Evolutionary conservation across 2,113 vertebrate genomes (phyloP), one percentile per base, ranked within the genome.

Genomic region (Halichoeres trimaculatus): DNA sequence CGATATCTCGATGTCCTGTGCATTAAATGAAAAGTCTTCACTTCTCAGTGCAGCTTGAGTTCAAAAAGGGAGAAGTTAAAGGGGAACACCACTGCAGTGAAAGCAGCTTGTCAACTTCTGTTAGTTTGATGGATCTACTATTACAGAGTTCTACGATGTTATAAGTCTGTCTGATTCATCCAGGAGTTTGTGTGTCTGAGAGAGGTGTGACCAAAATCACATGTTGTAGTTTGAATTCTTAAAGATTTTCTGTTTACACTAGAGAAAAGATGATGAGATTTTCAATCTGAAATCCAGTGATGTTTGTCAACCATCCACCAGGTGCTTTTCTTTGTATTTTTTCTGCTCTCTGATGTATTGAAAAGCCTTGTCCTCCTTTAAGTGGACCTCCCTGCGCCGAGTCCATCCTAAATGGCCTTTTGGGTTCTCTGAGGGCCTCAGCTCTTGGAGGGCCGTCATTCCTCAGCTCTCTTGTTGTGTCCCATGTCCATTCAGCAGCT

Each of bases 401-500:
- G 22, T 69, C 57, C 40, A 19, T 23, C 57, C 1, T 1, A 8
- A 30, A 52, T 54, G 24, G 70, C 62, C 38, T 55, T 30, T 1
- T 23, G 11, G 14, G 3, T 56, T 43, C 26, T 78, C 59, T 66
- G 10, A 5, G 55, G 40, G 34, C 56, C 45, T 64, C 20, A 45
- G 23, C 43, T 38, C 40, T 12, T 24, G 48, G 10, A 67, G 10
- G 45, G 70, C 43, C 51, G 56, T 36, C 73, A 53, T 55, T 73
- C 7, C 36, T 65, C 78, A 54, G 34, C 63, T 55, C 59, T 16
- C 70, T 56, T 66, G 22, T 54, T 41, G 61, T 73, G 23, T 66
- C 26, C 45, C 26, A 22, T 35, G 55, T 71, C 65, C 56, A 38
- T 60, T 80, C 68, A 63, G 35, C 35, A 45, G 47, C 51, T 48